These are phyloP conservation scores for Xylota segnis DNA, from an alignment of 2,888 invertebrate species.

Conservation along the genomic window DNA sequence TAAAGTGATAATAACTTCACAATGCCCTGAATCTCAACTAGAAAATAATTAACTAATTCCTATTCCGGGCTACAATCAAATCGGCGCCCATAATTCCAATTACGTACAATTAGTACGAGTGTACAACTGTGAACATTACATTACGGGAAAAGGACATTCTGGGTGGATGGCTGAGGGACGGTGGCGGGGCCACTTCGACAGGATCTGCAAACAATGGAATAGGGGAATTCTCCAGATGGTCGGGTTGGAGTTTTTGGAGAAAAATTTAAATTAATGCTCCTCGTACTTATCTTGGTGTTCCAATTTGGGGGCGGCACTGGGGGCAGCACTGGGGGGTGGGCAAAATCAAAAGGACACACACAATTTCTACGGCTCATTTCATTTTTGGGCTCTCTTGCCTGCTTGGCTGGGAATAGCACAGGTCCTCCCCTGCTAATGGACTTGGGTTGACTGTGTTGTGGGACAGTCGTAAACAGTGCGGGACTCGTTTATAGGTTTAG, in stretches of 20 bases:
- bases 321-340: constrained; percentile 4
- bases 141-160: constrained; percentile 53
- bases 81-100: constrained; percentile 72
- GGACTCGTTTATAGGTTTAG: not conserved
- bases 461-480: constrained; percentile 17
- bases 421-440: constrained; percentile 32
- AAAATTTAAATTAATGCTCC: constrained; percentile 63
- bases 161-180: not conserved
- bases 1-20: constrained; percentile 72
- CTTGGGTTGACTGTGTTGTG: constrained; percentile 5
- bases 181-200: constrained; percentile 24
- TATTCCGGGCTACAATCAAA: constrained; percentile 70
- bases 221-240: constrained; percentile 53
- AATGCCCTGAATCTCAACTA: constrained; percentile 71
- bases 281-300: constrained; percentile 49
- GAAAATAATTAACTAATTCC: constrained; percentile 74
- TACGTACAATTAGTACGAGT: constrained; percentile 71
- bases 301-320: constrained; percentile 14
- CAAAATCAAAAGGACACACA: constrained; percentile 58
- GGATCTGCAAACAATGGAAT: constrained; percentile 46
- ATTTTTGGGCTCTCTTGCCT: constrained; percentile 38
- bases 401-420: constrained; percentile 31
- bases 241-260: constrained; percentile 41
- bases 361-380: constrained; percentile 67
- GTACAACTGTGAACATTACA: constrained; percentile 70